Conservation (phyloP, 2,113 vertebrate species). For the Chaetops frenatus region DNA sequence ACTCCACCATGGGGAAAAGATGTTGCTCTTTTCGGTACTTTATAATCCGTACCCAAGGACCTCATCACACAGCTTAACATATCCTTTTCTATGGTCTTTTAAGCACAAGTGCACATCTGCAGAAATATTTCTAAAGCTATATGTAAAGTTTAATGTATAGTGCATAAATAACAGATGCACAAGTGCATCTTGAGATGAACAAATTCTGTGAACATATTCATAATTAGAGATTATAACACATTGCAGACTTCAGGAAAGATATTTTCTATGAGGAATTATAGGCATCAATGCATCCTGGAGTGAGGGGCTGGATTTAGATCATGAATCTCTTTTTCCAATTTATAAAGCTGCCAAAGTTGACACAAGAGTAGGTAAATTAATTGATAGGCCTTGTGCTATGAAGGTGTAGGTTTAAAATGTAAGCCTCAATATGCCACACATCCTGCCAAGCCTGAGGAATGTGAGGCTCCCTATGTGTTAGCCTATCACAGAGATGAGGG, state of each 20-base stretch:
- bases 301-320: conserved; percentile 49
- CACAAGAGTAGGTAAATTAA: conserved; percentile 57
- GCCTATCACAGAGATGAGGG: neutral
- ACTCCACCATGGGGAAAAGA: neutral
- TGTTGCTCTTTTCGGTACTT: neutral
- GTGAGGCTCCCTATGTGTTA: neutral
- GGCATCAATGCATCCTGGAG: conserved; percentile 32
- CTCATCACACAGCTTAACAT: conserved; percentile 37
- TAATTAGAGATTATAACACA: conserved; percentile 68
- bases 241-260: conserved; percentile 66
- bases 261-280: conserved; percentile 63
- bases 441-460: neutral
- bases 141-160: conserved; percentile 64
- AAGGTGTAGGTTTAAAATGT: conserved; percentile 42
- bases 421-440: neutral
- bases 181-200: conserved; percentile 65
- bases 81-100: conserved; percentile 60
- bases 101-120: conserved; percentile 63
- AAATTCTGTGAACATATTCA: conserved; percentile 65
- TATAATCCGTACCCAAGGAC: conserved; percentile 24
- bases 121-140: conserved; percentile 67
- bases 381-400: neutral
- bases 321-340: conserved; percentile 60
- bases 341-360: conserved; percentile 58
- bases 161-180: conserved; percentile 67